phyloP scores from a whole-genome alignment of 1,140 invertebrate genomes.

The Carposina sasakii region DNA sequence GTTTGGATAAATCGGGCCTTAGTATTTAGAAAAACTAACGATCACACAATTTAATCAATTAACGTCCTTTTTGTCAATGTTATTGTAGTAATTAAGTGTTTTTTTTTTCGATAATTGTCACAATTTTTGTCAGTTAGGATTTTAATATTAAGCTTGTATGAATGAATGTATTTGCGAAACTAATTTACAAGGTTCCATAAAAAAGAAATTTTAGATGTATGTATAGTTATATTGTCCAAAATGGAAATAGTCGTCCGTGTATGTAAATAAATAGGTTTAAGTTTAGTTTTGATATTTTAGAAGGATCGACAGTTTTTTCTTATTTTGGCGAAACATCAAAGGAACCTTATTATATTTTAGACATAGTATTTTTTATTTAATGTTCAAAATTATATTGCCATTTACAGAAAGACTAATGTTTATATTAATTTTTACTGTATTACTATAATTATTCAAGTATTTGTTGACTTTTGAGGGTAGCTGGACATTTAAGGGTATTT shows the following conservation, averaged over 20 bases:
- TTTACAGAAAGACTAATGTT: constrained; percentile 64
- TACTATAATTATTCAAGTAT: constrained; percentile 44
- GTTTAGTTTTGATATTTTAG: constrained; percentile 9
- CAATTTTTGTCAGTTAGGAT: constrained; percentile 3
- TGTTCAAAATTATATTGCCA: constrained; percentile 68
- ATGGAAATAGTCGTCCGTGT: too few species aligned
- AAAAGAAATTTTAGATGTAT: too few species aligned
- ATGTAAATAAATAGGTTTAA: too few species aligned
- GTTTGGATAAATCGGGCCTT: too few species aligned
- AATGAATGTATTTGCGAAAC: too few species aligned
- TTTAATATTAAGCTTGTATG: too few species aligned
- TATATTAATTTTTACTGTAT: constrained; percentile 32
- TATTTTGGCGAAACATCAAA: too few species aligned
- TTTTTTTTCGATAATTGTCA: constrained; percentile 14
- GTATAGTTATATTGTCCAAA: too few species aligned
- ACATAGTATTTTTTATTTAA: constrained; percentile 41
- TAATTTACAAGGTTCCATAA: too few species aligned
- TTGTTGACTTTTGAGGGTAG: constrained; percentile 31
- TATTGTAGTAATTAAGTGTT: constrained; percentile 16
- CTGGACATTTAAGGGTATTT: too few species aligned
- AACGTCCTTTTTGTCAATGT: constrained; percentile 15
- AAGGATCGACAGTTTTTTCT: too few species aligned
- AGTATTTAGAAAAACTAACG: constrained; percentile 4
- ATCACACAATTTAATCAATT: constrained; percentile 2
- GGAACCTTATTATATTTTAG: constrained; percentile 12